Evolutionary conservation across 2,888 invertebrate genomes (phyloP).

Genomic region (Tinea pellionella): DNA sequence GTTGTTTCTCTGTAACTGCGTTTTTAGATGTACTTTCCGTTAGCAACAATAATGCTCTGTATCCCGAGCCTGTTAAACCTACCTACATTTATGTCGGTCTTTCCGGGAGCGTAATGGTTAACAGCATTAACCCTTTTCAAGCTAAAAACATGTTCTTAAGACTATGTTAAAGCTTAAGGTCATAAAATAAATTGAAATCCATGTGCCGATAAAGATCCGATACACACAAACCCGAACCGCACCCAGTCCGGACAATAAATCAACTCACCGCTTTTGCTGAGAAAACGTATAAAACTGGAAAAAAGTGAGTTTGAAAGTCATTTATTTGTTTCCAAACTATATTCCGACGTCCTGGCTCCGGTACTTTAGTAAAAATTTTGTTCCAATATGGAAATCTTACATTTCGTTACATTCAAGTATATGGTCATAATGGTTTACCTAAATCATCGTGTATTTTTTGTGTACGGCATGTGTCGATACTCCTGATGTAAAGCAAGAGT

Average conservation of each 20-base stretch:
- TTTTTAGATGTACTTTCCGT: too few relatives aligned
- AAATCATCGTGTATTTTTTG: too few relatives aligned
- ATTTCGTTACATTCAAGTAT: slow-evolving; percentile 6
- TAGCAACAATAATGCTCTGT: too few relatives aligned
- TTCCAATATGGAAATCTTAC: slow-evolving; percentile 51
- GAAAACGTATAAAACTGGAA: slow-evolving; percentile 44
- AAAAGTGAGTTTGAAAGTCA: slow-evolving; percentile 43
- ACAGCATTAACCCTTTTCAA: slow-evolving; percentile 6
- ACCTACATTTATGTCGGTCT: neutral
- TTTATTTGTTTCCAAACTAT: slow-evolving; percentile 66
- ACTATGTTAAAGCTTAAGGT: slow-evolving; percentile 18
- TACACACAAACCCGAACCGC: slow-evolving; percentile 24
- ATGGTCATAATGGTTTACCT: too few relatives aligned
- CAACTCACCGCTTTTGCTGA: slow-evolving; percentile 50
- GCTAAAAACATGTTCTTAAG: slow-evolving; percentile 3
- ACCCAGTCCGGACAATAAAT: slow-evolving; percentile 47
- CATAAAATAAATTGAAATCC: slow-evolving; percentile 64
- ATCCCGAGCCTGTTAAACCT: too few relatives aligned
- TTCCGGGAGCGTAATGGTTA: neutral
- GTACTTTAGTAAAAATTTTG: slow-evolving; percentile 45
- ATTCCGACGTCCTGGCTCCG: slow-evolving; percentile 38
- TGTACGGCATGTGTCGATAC: too few relatives aligned
- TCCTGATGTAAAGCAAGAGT: too few relatives aligned
- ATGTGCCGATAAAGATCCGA: slow-evolving; percentile 56
- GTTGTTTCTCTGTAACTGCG: too few relatives aligned